Evolutionary conservation across 1,140 invertebrate species (phyloP), one percentile per base, ranked within the genome.

Genomic region (Druon quercuslanigerum): DNA sequence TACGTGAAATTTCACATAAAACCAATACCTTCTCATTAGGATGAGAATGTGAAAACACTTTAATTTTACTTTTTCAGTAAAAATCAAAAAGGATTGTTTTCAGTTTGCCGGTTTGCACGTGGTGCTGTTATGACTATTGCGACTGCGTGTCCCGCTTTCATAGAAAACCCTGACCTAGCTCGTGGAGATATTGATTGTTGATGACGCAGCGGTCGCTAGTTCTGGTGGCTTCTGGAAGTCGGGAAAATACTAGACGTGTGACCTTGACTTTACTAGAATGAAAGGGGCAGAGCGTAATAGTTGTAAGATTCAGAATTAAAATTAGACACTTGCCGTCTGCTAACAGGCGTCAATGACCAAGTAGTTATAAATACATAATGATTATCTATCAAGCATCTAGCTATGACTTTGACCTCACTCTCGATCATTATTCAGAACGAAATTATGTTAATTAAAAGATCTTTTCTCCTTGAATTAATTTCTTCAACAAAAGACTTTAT

Each of bases 121-220:
- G 60, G 60, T 40, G 46, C 40, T 66, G 25, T 66, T 66, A 40
- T 66, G 60, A 66, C 60, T 66, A 33, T 33, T 40, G 33, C 40
- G 33, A 2, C 14, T 40, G 33, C 33, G 60, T 40, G 20, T 33
- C n/a, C 60, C 14, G 0, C 9, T 46, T 66, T 66, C 33, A 66
- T 66, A 66, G 13, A 40, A 66, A n/a, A 14, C 57, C 33, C 60
- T 66, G 40, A 66, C 25, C 25, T 33, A 16, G 40, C 14, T 25
- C 13, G 17, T 3, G 20, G 57, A 20, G 60, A 40, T 40, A 66
- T 66, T 40, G 60, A 66, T 33, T 33, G 25, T 5, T 2, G 25
- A 33, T 5, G 25, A 33, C 25, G 25, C 25, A 4, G 25, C 60
- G 4, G 14, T 16, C 60, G 60, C 40, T 16, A 66, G 20, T 66